Evolutionary conservation across 2,797 vertebrate genomes (phyloP).

Genomic region (Mallotus villosus): DNA sequence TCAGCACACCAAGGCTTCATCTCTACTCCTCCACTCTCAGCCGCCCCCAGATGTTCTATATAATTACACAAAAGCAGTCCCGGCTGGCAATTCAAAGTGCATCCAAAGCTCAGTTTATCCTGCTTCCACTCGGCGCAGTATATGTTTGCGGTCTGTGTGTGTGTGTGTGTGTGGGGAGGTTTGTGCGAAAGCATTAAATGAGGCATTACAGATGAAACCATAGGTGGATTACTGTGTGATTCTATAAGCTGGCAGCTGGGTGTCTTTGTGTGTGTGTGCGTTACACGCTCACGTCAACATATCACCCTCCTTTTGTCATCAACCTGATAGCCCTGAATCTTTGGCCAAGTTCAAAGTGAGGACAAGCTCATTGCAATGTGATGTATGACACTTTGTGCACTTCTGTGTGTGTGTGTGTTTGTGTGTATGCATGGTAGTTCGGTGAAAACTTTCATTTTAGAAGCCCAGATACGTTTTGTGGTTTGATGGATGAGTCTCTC

Average conservation of each 20-base stretch:
- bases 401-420: not conserved
- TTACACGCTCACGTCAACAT: not conserved
- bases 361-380: not conserved
- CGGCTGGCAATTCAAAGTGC: not conserved
- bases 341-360: not conserved
- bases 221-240: not conserved
- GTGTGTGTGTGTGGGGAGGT: not conserved
- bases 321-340: not conserved
- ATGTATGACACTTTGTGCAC: not conserved
- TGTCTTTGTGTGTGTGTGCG: no score
- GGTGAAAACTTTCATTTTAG: not conserved
- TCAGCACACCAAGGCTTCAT: no score
- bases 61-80: not conserved
- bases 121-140: not conserved
- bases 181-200: not conserved
- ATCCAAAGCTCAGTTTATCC: not conserved
- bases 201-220: not conserved
- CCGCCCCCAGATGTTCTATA: slow-evolving; percentile 9
- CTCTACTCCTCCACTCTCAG: not conserved
- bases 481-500: not conserved
- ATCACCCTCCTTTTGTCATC: not conserved
- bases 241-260: not conserved
- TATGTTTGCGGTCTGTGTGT: not conserved
- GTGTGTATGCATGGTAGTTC: not conserved
- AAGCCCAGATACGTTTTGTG: not conserved